Evolutionary conservation across 2,888 invertebrate species (phyloP).

Genomic region (Chalcis sispes): DNA sequence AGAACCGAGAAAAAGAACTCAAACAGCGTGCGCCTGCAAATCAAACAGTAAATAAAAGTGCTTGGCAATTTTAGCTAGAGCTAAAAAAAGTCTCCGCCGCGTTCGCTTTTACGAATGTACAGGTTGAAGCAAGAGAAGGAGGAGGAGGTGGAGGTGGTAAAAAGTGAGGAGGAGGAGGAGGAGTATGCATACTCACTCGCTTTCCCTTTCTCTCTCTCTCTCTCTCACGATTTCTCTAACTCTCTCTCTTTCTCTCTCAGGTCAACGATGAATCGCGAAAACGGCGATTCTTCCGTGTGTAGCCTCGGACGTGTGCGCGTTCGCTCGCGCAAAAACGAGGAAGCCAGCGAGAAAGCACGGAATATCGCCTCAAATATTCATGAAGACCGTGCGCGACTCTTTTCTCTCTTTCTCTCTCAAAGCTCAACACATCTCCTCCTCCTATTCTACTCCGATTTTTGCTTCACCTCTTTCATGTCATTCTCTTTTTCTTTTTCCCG

Average conservation of each 20-base stretch:
- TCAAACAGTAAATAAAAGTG: conserved; percentile 52
- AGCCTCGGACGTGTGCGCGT: conserved; percentile 14
- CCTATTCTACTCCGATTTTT: conserved; percentile 11
- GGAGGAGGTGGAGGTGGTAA: no score
- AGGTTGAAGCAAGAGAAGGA: no score
- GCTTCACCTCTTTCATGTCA: neutral
- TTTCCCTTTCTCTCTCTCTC: neutral
- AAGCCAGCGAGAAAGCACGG: conserved; percentile 35
- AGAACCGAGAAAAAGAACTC: conserved; percentile 5
- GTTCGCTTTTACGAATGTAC: conserved; percentile 9
- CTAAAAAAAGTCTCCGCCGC: conserved; percentile 18
- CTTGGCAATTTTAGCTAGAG: conserved; percentile 44
- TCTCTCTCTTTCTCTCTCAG: conserved; percentile 37
- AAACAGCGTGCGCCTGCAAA: conserved; percentile 42
- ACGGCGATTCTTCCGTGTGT: conserved; percentile 39
- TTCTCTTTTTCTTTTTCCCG: conserved; percentile 2
- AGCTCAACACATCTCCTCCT: conserved; percentile 41
- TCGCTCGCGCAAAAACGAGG: conserved; percentile 23
- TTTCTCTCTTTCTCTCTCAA: no score
- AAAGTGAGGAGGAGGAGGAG: no score
- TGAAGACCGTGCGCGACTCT: conserved; percentile 47
- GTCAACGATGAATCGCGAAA: conserved; percentile 54
- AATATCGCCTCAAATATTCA: conserved; percentile 61
- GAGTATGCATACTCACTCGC: neutral
- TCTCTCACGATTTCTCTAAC: conserved; percentile 10